Base-by-base conservation (phyloP, 2,797 vertebrate genomes). In the Bucorvus abyssinicus region DNA sequence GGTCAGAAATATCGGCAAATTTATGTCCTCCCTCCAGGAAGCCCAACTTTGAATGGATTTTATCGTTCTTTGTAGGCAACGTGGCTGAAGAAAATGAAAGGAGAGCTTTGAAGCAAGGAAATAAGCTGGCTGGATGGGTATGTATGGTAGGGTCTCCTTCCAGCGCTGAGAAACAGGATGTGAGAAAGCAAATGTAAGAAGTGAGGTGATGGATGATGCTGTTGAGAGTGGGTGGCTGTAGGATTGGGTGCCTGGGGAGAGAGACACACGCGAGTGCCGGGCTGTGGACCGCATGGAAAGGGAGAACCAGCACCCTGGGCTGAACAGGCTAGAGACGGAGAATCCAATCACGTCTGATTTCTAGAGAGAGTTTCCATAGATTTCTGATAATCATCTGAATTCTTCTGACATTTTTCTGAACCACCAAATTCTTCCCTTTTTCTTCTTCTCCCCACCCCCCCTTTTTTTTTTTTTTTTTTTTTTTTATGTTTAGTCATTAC, bases 31-130 rank as follows among this genome's bases (percentile, higher is more conserved):
- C 6, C 83, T 74, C 67, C 77, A 90, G 84, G 81, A 93, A 92
- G 68, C 44, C 30, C 30, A 59, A 56, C 2, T 74, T 77, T 79
- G 89, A 32, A 77, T 85, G 81, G 68, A 85, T 87, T 90, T 96
- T 77, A 87, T 94, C 94, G 87, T 65, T 92, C 94, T 79, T 91
- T 13, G 27, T 47, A 87, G 78, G 67, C 71, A 1, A 49, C 55
- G 87, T 32, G 82, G 87, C 53, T 68, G 81, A 85, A 89, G 21
- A 26, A 91, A 61, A 92, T 40, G 77, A 50, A 92, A 89, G 44
- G 71, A 80, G 75, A 70, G 76, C 92, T 95, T 81, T 92, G 92
- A 94, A 92, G 82, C 5, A 27, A 85, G 82, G 90, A 95, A 95
- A 83, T 80, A 93, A 87, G 45, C 29, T 61, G 77, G 21, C 8